Conservation (phyloP, 92 coral and sea anemone genomes). For the Porites cylindrica region DNA sequence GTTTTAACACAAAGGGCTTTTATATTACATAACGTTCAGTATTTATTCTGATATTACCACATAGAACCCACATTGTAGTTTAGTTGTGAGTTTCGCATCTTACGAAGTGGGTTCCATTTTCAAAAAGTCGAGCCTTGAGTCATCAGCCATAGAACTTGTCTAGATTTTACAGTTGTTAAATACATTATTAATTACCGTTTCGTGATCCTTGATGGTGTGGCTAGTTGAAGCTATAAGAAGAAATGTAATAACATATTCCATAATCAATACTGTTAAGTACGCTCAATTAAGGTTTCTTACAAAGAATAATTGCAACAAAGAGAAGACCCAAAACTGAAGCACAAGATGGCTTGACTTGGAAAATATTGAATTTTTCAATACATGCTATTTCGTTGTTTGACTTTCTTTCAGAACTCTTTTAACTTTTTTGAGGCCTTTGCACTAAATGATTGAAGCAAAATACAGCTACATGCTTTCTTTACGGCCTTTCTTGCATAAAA, state of each 20-base stretch:
- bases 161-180: too few species aligned
- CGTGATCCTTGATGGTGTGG: slow-evolving; percentile 95
- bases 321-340: not conserved
- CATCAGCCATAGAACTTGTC: not conserved
- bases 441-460: not conserved
- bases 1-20: not conserved
- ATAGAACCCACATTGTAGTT: not conserved
- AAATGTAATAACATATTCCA: slow-evolving; percentile 11
- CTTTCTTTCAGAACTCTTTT: not conserved
- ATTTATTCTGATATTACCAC: not conserved
- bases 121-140: not conserved
- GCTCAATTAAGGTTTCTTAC: not conserved
- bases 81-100: not conserved
- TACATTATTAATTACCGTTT: slow-evolving; percentile 74
- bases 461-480: too few species aligned
- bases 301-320: not conserved
- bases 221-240: slow-evolving; percentile 66
- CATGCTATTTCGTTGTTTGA: not conserved
- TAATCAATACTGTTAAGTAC: slow-evolving; percentile 11
- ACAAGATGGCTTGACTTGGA: not conserved
- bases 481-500: not conserved
- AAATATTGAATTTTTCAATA: not conserved
- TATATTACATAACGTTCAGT: too few species aligned
- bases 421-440: not conserved
- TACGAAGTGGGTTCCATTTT: not conserved